Conservation (phyloP, 1,140 invertebrate species). For the Drosophila dunni region DNA sequence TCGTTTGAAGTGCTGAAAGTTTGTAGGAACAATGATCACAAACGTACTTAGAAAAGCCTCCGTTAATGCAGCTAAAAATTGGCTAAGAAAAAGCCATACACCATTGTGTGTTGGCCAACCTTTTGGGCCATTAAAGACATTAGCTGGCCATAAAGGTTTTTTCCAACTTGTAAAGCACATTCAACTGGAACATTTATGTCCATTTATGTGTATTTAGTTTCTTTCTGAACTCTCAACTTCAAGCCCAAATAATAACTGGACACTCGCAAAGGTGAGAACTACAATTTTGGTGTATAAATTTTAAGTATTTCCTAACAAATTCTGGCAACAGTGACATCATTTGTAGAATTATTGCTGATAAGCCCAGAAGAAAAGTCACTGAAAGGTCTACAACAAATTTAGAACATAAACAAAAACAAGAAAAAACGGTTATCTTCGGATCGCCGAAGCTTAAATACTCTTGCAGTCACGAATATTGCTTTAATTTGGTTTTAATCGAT, state of each 20-base stretch:
- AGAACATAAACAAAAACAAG: neutral
- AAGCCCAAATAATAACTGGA: neutral
- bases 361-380: conserved; percentile 21
- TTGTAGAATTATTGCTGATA: conserved; percentile 20
- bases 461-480: too few species aligned
- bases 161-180: neutral
- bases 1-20: neutral
- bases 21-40: neutral
- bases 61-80: neutral
- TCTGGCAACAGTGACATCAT: conserved; percentile 20
- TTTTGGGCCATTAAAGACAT: conserved; percentile 56
- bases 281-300: neutral
- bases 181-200: neutral
- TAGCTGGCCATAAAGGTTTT: conserved; percentile 2
- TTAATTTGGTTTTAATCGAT: too few species aligned
- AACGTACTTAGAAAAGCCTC: neutral
- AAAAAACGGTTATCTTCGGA: too few species aligned
- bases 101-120: conserved; percentile 19
- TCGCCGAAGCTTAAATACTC: too few species aligned
- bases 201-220: neutral
- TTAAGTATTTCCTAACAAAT: neutral
- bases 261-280: neutral
- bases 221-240: neutral
- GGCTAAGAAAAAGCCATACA: neutral
- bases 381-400: conserved; percentile 7